Percentiles rank a stretch among this genome's conserved stretches.
These are phyloP conservation scores for Colistium nudipinnis DNA, from an alignment of 2,113 vertebrate species.

Conservation along the genomic window DNA sequence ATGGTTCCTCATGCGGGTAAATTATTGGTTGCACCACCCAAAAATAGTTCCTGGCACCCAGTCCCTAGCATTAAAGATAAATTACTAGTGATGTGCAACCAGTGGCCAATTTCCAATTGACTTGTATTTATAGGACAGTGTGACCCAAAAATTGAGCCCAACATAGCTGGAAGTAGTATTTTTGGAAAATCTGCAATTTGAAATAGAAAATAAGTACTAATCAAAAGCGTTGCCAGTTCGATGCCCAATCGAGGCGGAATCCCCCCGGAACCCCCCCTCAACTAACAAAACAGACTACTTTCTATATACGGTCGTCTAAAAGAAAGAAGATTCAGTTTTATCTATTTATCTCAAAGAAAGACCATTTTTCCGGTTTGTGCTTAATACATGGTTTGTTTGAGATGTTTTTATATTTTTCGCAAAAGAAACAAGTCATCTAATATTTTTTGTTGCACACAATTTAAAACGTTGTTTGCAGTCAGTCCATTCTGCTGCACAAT, in stretches of 20 bases:
- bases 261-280: too few relatives aligned
- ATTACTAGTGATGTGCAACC: constrained; percentile 33
- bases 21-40: constrained; percentile 41
- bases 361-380: too few relatives aligned
- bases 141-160: constrained; percentile 18
- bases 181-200: neutral
- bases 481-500: neutral
- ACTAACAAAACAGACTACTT: too few relatives aligned
- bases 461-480: neutral
- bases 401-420: neutral
- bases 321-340: neutral
- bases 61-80: constrained; percentile 32
- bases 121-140: constrained; percentile 44
- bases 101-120: constrained; percentile 27
- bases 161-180: constrained; percentile 14
- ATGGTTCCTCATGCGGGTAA: constrained; percentile 16
- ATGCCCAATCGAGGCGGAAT: too few relatives aligned
- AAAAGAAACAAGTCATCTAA: neutral
- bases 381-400: neutral
- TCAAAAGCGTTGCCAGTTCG: too few relatives aligned
- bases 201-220: too few relatives aligned
- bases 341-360: neutral
- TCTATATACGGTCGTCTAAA: too few relatives aligned
- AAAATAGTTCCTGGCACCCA: constrained; percentile 44
- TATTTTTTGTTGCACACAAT: neutral